A percentile compares a stretch with the other conserved stretches of the same genome.
Evolutionary conservation across 2,888 invertebrate genomes (phyloP).

Genomic region (Drosophila pseudotakahashii): DNA sequence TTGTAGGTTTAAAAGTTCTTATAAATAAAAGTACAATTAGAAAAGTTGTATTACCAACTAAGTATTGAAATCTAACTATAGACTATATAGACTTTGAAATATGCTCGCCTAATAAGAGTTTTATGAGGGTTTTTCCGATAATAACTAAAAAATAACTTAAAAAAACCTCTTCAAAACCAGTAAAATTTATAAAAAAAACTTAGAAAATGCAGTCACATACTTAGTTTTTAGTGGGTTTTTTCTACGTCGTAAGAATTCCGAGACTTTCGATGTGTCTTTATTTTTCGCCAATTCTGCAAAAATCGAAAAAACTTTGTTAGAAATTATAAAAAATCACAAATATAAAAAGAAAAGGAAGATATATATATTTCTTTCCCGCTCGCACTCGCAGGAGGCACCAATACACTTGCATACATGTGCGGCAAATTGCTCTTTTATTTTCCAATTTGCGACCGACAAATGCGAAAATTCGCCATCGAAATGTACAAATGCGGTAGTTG

Average conservation of each 20-base stretch:
- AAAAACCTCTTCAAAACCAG: no score
- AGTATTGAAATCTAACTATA: no score
- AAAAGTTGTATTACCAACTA: no score
- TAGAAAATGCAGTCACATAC: not conserved
- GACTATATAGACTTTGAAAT: no score
- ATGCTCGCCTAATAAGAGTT: no score
- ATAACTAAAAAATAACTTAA: no score
- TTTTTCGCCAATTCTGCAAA: slow-evolving; percentile 18
- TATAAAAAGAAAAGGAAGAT: not conserved
- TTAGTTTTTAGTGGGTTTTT: not conserved
- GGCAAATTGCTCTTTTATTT: slow-evolving; percentile 19
- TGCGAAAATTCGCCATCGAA: no score
- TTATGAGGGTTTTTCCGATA: no score
- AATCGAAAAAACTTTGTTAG: not conserved
- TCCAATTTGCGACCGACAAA: not conserved
- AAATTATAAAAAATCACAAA: not conserved
- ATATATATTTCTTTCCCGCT: not conserved
- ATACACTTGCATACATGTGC: slow-evolving; percentile 14
- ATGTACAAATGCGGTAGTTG: no score
- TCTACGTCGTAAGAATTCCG: slow-evolving; percentile 6
- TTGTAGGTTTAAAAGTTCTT: no score
- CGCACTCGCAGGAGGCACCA: slow-evolving; percentile 5
- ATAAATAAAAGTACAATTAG: no score
- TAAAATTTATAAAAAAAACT: no score
- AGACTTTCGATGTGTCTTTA: slow-evolving; percentile 7